phyloP scores from a whole-genome alignment of 92 coral and sea anemone genomes.

The Pocillopora grandis region DNA sequence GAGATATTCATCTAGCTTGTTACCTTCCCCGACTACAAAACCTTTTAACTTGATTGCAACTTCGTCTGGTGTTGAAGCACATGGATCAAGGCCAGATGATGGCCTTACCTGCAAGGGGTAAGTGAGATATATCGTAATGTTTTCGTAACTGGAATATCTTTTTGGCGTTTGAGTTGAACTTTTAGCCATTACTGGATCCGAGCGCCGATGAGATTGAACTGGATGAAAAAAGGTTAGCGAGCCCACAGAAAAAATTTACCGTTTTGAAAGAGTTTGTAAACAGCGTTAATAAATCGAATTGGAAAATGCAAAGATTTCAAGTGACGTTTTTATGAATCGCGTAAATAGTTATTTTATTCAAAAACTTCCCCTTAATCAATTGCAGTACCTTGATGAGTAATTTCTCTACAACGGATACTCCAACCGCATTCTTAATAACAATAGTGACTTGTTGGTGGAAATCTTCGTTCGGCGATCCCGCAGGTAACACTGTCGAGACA shows the following conservation, averaged over 20 bases:
- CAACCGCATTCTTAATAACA: conserved; percentile 2
- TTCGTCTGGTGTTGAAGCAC: neutral
- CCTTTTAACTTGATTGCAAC: neutral
- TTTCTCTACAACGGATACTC: neutral
- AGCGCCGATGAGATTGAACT: no score
- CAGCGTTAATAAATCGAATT: no score
- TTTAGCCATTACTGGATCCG: no score
- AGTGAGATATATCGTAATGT: neutral
- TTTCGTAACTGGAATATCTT: no score
- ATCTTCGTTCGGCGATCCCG: neutral
- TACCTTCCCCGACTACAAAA: neutral
- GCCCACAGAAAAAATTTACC: no score
- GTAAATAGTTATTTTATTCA: no score
- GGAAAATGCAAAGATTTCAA: no score
- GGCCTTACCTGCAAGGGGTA: neutral
- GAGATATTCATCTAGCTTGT: conserved; percentile 3
- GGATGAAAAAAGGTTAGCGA: no score
- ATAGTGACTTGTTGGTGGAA: neutral
- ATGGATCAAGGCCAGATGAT: conserved; percentile 11
- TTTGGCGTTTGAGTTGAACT: no score
- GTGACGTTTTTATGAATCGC: no score
- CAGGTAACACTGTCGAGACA: neutral
- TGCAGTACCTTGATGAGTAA: neutral
- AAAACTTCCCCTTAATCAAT: no score
- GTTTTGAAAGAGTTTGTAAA: no score